Evolutionary conservation across 2,113 vertebrate genomes (phyloP).

Genomic region (Indicator maculatus): DNA sequence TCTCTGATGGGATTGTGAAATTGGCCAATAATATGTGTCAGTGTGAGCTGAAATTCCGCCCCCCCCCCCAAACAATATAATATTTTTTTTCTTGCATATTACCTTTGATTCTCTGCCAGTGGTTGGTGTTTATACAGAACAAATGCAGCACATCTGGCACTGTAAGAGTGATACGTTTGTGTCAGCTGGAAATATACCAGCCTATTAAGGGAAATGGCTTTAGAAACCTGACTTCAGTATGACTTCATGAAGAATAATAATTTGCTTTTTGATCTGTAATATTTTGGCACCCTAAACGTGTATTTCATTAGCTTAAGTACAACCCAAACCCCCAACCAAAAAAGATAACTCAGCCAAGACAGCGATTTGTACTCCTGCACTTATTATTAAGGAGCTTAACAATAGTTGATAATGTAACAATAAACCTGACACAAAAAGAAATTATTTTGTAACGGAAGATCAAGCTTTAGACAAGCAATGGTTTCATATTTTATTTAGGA

Average conservation of each 20-base stretch:
- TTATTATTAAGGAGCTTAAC: not conserved
- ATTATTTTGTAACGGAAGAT: not conserved
- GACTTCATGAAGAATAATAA: constrained; percentile 28
- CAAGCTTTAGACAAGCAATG: not conserved
- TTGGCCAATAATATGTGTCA: not conserved
- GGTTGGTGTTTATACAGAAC: not conserved
- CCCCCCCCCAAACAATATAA: too few relatives aligned
- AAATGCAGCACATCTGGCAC: not conserved
- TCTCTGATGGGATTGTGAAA: not conserved
- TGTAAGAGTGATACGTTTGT: not conserved
- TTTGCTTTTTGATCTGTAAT: constrained; percentile 23
- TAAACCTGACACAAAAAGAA: not conserved
- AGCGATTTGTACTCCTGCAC: not conserved
- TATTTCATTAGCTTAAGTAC: constrained; percentile 4
- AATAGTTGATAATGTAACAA: not conserved
- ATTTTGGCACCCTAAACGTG: not conserved
- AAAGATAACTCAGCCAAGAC: not conserved
- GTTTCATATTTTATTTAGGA: not conserved
- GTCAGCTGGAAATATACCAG: constrained; percentile 1
- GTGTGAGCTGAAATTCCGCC: too few relatives aligned
- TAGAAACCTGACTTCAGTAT: constrained; percentile 29
- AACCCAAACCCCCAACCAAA: not conserved
- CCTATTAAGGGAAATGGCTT: constrained; percentile 9
- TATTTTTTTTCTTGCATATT: not conserved
- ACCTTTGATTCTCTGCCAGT: not conserved